Evolutionary conservation across 2,113 vertebrate genomes (phyloP).

Genomic region (Centrocercus urophasianus): DNA sequence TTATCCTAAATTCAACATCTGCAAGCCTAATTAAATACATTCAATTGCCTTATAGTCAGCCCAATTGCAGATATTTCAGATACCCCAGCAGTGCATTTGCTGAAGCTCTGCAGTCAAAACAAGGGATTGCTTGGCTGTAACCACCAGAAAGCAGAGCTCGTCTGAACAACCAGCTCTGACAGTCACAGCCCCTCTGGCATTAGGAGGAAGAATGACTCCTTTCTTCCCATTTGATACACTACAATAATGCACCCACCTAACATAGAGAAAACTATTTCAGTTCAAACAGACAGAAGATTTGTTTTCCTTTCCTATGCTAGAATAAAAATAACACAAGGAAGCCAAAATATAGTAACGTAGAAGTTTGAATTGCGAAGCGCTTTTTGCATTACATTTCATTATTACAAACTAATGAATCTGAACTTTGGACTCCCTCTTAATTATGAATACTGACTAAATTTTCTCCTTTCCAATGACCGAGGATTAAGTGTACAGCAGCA

Average conservation of each 20-base stretch:
- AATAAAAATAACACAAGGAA: background rate
- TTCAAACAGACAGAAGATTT: background rate
- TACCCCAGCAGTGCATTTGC: background rate
- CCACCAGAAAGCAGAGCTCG: slow-evolving; percentile 23
- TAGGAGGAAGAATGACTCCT: slow-evolving; percentile 1
- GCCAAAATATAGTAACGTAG: background rate
- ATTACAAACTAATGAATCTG: background rate
- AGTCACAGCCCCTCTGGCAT: background rate
- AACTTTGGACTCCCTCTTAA: background rate
- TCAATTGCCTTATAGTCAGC: background rate
- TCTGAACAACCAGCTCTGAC: background rate
- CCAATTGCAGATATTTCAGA: background rate
- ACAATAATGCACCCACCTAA: background rate
- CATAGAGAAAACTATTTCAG: background rate
- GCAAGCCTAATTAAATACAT: background rate
- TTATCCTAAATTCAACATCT: background rate
- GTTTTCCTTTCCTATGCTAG: background rate
- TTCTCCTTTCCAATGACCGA: background rate
- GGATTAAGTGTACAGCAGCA: background rate
- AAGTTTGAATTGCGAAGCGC: background rate
- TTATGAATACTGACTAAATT: background rate
- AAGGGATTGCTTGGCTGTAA: background rate
- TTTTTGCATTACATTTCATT: background rate
- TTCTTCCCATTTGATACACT: background rate
- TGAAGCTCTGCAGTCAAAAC: background rate